phyloP scores from a whole-genome alignment of 2,888 invertebrate species.

The Epistrophella euchroma region DNA sequence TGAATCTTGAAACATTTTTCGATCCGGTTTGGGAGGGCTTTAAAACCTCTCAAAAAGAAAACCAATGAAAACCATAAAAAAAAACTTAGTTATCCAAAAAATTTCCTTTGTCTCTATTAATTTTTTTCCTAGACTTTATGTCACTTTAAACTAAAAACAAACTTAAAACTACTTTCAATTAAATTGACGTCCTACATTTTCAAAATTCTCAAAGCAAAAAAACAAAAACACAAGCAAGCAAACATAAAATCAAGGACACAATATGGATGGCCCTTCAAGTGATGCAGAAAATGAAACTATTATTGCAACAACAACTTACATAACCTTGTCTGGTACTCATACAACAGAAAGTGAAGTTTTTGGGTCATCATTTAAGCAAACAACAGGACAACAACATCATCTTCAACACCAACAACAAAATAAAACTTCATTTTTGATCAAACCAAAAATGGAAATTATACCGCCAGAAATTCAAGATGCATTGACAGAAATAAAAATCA shows the following conservation, averaged over 20 bases:
- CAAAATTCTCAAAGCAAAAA: conserved; percentile 35
- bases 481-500: background rate
- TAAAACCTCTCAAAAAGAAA: too few relatives aligned
- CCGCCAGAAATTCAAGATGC: background rate
- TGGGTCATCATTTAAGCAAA: background rate
- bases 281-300: conserved; percentile 63
- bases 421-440: too few relatives aligned
- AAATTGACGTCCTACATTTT: conserved; percentile 56
- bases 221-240: background rate
- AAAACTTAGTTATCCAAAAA: background rate
- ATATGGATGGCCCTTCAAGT: conserved; percentile 42
- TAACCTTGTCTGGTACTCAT: conserved; percentile 54
- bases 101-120: background rate
- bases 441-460: background rate
- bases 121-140: background rate
- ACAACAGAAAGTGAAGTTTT: conserved; percentile 55
- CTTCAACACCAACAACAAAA: background rate
- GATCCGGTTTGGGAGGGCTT: too few relatives aligned
- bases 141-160: conserved; percentile 12
- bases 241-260: background rate
- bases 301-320: conserved; percentile 67
- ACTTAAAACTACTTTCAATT: conserved; percentile 28
- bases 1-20: too few relatives aligned
- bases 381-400: background rate
- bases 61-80: too few relatives aligned